phyloP scores from a whole-genome alignment of 2,113 vertebrate species.

The Leucopternis melanops region DNA sequence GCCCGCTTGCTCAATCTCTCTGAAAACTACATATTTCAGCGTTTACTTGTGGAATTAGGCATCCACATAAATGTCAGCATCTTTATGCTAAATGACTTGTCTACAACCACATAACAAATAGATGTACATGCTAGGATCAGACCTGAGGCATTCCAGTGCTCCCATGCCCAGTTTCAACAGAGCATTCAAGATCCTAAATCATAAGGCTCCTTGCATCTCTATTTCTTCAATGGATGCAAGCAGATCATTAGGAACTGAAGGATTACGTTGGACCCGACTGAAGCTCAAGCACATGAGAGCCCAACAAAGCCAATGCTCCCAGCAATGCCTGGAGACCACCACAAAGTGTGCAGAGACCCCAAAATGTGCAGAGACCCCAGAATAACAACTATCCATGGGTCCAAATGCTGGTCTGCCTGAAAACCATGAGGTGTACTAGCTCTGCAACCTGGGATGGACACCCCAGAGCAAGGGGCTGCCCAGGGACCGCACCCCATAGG shows the following conservation, averaged over 20 bases:
- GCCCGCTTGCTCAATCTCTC: neutral
- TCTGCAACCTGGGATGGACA: accelerated
- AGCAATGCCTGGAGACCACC: neutral
- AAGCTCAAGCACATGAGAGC: neutral
- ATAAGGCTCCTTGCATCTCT: accelerated
- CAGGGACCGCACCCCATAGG: accelerated
- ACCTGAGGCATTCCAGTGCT: neutral
- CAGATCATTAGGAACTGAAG: accelerated
- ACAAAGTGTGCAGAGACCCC: neutral
- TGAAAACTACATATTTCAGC: neutral
- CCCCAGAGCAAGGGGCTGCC: neutral
- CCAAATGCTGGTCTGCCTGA: accelerated
- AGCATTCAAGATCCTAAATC: neutral
- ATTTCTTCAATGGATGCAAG: accelerated
- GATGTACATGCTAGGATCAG: accelerated
- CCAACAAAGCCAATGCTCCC: neutral
- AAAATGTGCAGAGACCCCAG: neutral
- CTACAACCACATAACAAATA: neutral
- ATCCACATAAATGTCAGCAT: neutral
- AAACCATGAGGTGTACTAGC: accelerated
- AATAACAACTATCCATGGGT: accelerated
- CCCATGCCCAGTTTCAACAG: neutral
- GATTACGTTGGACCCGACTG: accelerated
- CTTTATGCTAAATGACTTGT: neutral
- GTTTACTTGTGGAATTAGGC: neutral